Evolutionary conservation across 2,113 vertebrate genomes (phyloP).

Genomic region (Daboia siamensis): DNA sequence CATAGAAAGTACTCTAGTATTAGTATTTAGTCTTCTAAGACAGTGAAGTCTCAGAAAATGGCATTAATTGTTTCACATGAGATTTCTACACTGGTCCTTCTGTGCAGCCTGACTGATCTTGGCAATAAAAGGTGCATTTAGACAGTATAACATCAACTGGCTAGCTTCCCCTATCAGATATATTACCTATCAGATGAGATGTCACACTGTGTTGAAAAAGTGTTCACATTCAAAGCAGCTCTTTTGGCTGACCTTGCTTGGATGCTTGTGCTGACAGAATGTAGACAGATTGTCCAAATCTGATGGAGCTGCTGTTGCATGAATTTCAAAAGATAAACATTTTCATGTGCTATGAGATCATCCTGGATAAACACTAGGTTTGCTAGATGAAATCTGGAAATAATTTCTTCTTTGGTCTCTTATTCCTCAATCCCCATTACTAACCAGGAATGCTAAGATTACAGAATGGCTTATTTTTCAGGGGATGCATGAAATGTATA

Average conservation of each 20-base stretch:
- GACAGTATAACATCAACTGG: background rate
- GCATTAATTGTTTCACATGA: background rate
- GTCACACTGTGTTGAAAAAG: background rate
- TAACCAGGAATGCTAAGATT: background rate
- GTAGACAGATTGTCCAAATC: background rate
- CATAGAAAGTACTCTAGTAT: background rate
- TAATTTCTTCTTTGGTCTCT: background rate
- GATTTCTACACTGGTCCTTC: background rate
- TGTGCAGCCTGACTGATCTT: background rate
- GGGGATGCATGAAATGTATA: background rate
- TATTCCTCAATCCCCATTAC: background rate
- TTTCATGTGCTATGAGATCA: background rate
- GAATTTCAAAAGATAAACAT: background rate
- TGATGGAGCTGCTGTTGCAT: slow-evolving; percentile 8
- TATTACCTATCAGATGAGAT: background rate
- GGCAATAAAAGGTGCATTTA: background rate
- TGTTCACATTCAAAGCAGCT: background rate
- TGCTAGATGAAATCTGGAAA: background rate
- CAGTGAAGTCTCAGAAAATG: background rate
- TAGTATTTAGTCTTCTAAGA: background rate
- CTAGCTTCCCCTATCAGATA: background rate
- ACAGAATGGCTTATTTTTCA: background rate
- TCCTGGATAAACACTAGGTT: background rate
- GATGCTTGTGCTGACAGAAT: background rate
- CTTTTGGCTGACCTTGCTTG: background rate